phyloP scores from a whole-genome alignment of 2,113 vertebrate species.

The Hippopotamus amphibius region DNA sequence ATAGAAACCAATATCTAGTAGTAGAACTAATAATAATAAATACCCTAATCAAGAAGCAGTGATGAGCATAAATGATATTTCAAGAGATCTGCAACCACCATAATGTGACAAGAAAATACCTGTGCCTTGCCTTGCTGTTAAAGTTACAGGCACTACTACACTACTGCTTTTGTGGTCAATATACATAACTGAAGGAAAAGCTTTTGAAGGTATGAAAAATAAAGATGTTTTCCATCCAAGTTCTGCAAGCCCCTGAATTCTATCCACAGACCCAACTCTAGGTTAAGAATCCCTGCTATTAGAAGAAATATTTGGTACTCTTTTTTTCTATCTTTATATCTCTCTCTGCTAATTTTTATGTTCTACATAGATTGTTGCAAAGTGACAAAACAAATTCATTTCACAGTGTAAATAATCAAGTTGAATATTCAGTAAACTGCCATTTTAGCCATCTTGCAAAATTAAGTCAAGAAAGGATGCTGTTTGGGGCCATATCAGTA shows the following conservation, averaged over 20 bases:
- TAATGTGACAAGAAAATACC: background rate
- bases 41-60: background rate
- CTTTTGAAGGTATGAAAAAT: background rate
- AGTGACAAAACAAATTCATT: conserved; percentile 83
- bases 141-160: background rate
- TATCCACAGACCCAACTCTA: background rate
- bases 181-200: background rate
- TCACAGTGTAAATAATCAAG: conserved; percentile 91
- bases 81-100: background rate
- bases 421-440: conserved; percentile 95
- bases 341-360: conserved; percentile 89
- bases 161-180: background rate
- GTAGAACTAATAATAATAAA: conserved; percentile 26
- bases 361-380: conserved; percentile 84
- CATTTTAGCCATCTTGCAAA: conserved; percentile 94
- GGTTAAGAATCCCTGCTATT: conserved; percentile 84
- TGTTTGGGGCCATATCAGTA: conserved; percentile 92
- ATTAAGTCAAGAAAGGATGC: conserved; percentile 93
- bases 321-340: conserved; percentile 95
- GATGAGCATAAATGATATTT: background rate
- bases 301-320: conserved; percentile 94
- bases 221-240: background rate
- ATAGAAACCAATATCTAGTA: background rate
- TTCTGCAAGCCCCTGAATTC: background rate
- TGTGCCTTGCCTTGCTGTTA: background rate